Conservation (phyloP, 2,797 vertebrate species). For the Clarias pachynema region DNA sequence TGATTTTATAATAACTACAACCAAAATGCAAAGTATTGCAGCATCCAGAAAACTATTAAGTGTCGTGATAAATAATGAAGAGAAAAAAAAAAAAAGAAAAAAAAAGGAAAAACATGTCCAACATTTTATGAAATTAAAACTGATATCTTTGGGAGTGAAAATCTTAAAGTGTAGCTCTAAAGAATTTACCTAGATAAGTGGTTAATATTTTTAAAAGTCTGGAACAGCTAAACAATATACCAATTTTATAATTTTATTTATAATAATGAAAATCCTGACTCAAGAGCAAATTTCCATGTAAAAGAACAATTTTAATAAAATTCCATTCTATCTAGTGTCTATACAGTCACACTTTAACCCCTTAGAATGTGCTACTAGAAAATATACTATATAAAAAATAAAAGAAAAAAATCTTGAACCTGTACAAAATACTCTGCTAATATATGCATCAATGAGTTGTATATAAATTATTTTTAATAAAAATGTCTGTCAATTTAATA, state of each 20-base stretch:
- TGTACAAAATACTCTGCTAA: conserved; percentile 50
- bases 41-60: conserved; percentile 44
- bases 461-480: conserved; percentile 48
- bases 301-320: neutral
- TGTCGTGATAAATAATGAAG: conserved; percentile 16
- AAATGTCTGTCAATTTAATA: conserved; percentile 44
- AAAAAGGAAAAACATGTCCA: neutral
- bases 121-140: neutral
- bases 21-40: neutral
- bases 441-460: conserved; percentile 39
- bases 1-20: neutral
- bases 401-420: conserved; percentile 20
- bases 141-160: neutral
- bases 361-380: conserved; percentile 9
- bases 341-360: neutral
- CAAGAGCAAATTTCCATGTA: conserved; percentile 5
- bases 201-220: neutral
- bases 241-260: neutral
- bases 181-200: conserved; percentile 6
- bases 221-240: neutral
- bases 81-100: conserved; percentile 13
- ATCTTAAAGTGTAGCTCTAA: neutral
- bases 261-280: neutral
- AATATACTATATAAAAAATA: neutral
- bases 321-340: neutral